Conservation (phyloP, 2,113 vertebrate genomes). For the Eretmochelys imbricata region DNA sequence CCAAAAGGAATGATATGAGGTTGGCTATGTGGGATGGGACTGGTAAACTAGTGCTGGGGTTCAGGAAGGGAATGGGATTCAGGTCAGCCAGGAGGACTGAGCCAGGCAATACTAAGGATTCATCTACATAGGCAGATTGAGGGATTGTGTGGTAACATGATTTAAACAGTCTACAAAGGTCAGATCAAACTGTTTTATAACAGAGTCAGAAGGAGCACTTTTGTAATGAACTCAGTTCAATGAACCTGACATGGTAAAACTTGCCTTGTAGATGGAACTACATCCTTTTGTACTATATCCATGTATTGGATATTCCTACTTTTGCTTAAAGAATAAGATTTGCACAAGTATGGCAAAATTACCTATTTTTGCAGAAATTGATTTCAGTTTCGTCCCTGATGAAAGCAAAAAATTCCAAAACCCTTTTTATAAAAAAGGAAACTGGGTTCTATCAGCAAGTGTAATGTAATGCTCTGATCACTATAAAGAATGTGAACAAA, state of each 20-base stretch:
- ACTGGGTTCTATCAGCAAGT: rapidly evolving
- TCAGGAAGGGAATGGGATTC: neutral
- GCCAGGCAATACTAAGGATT: neutral
- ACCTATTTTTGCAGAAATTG: neutral
- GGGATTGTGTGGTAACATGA: neutral
- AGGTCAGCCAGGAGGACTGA: neutral
- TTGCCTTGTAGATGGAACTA: neutral
- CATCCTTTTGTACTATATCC: neutral
- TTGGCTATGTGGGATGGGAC: neutral
- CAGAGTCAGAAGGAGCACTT: neutral
- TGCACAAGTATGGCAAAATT: neutral
- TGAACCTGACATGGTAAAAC: neutral
- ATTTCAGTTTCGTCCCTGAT: neutral
- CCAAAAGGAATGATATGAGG: neutral
- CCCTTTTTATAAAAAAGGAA: neutral
- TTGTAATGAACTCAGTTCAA: neutral
- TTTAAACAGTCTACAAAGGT: neutral
- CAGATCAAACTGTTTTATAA: neutral
- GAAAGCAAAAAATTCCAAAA: neutral
- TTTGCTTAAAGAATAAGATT: neutral
- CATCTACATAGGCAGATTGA: neutral
- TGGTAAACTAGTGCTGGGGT: neutral
- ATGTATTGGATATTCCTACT: neutral
- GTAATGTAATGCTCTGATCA: too few relatives aligned
- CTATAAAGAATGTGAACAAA: neutral